Evolutionary conservation across 2,113 vertebrate genomes (phyloP).

Genomic region (Apteryx owenii): DNA sequence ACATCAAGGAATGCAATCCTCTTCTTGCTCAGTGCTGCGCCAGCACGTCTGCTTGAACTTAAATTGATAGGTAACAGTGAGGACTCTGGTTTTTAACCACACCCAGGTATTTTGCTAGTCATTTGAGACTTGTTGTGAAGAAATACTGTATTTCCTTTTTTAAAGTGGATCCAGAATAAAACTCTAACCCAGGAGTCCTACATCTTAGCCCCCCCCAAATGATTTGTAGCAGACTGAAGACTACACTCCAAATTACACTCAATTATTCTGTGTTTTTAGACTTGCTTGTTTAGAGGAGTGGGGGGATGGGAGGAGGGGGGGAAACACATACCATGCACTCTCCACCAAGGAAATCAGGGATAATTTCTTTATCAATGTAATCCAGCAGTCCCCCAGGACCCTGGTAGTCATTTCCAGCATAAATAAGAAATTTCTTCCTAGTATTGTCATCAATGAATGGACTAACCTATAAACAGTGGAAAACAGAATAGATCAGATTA

Average conservation of each 20-base stretch:
- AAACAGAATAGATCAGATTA: neutral
- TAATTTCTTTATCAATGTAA: conserved; percentile 91
- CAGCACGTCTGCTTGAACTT: neutral
- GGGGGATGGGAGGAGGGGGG: no score
- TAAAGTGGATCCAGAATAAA: neutral
- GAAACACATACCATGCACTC: conserved; percentile 86
- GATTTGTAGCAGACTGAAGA: neutral
- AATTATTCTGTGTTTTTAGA: neutral
- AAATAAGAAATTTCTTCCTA: conserved; percentile 95
- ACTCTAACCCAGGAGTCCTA: neutral
- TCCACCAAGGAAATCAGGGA: conserved; percentile 94
- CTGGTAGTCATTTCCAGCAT: conserved; percentile 96
- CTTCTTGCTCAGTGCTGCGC: neutral
- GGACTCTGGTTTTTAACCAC: neutral
- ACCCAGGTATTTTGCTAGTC: neutral
- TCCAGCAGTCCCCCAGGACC: conserved; percentile 91
- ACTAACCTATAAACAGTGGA: conserved; percentile 83
- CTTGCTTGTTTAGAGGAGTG: neutral
- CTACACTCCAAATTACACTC: neutral
- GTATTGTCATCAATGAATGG: conserved; percentile 98
- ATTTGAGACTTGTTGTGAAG: neutral
- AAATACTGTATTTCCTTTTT: neutral
- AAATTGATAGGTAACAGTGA: neutral
- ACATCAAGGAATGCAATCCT: neutral
- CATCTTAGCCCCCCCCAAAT: neutral